A percentile compares a stretch with the other conserved stretches of the same genome.
These are phyloP conservation scores for Falco columbarius DNA, from an alignment of 2,797 vertebrate species.

Conservation along the genomic window DNA sequence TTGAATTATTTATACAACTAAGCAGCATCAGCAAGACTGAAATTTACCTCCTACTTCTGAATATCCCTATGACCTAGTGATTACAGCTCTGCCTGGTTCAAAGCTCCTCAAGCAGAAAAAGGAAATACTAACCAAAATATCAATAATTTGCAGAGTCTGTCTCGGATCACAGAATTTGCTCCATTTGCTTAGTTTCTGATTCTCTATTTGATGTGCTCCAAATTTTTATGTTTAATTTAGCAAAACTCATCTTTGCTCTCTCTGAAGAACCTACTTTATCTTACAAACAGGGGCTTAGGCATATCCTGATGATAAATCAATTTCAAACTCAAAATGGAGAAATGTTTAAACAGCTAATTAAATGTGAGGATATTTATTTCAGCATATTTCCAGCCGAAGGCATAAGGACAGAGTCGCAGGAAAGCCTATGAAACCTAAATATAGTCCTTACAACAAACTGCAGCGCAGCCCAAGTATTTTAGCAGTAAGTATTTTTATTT, in stretches of 20 bases:
- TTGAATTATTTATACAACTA: slow-evolving; percentile 41
- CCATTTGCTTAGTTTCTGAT: slow-evolving; percentile 20
- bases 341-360: slow-evolving; percentile 62
- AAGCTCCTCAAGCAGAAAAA: neutral
- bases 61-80: neutral
- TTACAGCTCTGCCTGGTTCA: neutral
- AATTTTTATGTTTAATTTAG: slow-evolving; percentile 43
- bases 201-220: slow-evolving; percentile 1
- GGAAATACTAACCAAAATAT: slow-evolving; percentile 18
- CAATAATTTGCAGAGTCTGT: neutral
- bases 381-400: slow-evolving; percentile 99
- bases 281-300: neutral
- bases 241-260: slow-evolving; percentile 1
- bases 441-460: slow-evolving; percentile 96
- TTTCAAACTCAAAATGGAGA: slow-evolving; percentile 16
- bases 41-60: slow-evolving; percentile 4
- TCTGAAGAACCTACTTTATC: neutral
- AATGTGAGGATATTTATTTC: slow-evolving; percentile 67
- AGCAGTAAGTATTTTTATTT: slow-evolving; percentile 83
- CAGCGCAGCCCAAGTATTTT: slow-evolving; percentile 87
- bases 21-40: neutral
- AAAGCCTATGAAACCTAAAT: slow-evolving; percentile 96
- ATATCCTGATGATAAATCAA: slow-evolving; percentile 14
- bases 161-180: neutral
- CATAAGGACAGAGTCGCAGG: slow-evolving; percentile 97